A percentile compares a stretch with the other conserved stretches of the same genome.
phyloP scores from a whole-genome alignment of 2,113 vertebrate genomes.

The Bostrychus sinensis region DNA sequence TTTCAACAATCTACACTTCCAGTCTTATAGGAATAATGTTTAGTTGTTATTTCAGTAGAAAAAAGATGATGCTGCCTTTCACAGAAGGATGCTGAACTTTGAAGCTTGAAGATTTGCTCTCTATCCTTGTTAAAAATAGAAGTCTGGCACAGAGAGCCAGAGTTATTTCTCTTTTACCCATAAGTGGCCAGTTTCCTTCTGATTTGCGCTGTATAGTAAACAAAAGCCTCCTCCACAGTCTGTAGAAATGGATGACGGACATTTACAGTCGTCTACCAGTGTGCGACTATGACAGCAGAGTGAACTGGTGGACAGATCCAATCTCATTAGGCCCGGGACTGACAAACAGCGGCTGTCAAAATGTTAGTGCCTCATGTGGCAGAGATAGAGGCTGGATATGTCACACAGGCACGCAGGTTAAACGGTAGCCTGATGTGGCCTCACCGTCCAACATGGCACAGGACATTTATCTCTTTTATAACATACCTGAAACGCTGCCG shows the following conservation, averaged over 20 bases:
- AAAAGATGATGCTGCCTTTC: background rate
- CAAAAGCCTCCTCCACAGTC: conserved; percentile 9
- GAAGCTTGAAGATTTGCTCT: background rate
- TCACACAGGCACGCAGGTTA: conserved; percentile 61
- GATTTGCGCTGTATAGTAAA: conserved; percentile 11
- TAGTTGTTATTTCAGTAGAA: too few species aligned
- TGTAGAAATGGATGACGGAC: conserved; percentile 33
- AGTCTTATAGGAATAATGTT: too few species aligned
- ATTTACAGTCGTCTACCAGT: conserved; percentile 45
- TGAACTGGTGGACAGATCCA: conserved; percentile 49
- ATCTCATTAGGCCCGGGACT: conserved; percentile 65
- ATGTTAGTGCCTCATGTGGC: conserved; percentile 63
- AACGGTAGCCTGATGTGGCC: conserved; percentile 62
- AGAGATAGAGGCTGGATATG: conserved; percentile 61
- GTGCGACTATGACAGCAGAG: conserved; percentile 23
- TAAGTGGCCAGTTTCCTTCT: background rate
- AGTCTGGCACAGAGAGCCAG: background rate
- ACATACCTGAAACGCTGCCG: conserved; percentile 27
- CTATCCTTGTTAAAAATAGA: background rate
- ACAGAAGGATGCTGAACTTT: background rate
- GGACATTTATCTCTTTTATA: conserved; percentile 73
- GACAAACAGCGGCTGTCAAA: conserved; percentile 75
- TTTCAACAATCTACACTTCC: too few species aligned
- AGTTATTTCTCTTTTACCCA: conserved; percentile 5
- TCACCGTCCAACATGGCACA: conserved; percentile 48